Evolutionary conservation across 2,113 vertebrate species (phyloP).

Genomic region (Melanotaenia duboulayi): DNA sequence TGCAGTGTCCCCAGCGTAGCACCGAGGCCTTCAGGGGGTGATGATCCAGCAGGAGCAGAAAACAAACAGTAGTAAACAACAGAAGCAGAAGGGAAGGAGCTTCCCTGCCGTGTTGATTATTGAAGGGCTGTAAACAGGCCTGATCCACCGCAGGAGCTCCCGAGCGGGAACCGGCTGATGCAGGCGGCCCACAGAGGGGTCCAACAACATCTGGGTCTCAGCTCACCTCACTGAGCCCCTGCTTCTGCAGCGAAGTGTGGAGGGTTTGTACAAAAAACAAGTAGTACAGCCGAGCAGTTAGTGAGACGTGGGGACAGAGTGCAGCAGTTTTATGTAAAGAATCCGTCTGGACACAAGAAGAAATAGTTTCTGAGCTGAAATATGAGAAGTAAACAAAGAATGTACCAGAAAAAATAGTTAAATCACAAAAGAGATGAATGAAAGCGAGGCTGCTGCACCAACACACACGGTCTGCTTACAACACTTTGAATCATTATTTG

Average conservation of each 20-base stretch:
- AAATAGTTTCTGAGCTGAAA: background rate
- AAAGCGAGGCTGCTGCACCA: background rate
- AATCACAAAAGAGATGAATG: background rate
- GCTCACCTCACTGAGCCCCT: conserved; percentile 51
- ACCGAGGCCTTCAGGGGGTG: conserved; percentile 53
- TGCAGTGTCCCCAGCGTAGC: conserved; percentile 17
- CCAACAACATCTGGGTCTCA: conserved; percentile 73
- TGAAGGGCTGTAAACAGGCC: conserved; percentile 74
- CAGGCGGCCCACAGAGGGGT: conserved; percentile 59
- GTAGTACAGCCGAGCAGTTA: conserved; percentile 1
- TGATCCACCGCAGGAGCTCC: conserved; percentile 32
- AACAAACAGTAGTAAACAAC: conserved; percentile 78
- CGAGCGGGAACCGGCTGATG: conserved; percentile 60
- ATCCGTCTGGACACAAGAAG: background rate
- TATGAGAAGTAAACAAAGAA: too few species aligned
- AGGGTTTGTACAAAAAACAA: conserved; percentile 23
- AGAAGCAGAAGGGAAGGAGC: conserved; percentile 61
- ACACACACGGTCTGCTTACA: too few species aligned
- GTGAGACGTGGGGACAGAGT: background rate
- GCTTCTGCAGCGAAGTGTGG: conserved; percentile 11
- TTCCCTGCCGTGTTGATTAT: conserved; percentile 75
- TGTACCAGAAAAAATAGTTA: too few species aligned
- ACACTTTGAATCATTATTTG: too few species aligned
- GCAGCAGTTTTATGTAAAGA: conserved; percentile 13
- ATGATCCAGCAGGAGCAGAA: conserved; percentile 53